Percentiles rank a stretch among this genome's conserved stretches.
These are phyloP conservation scores for Cryptus viduatorius DNA, from an alignment of 2,888 invertebrate species.

Conservation along the genomic window DNA sequence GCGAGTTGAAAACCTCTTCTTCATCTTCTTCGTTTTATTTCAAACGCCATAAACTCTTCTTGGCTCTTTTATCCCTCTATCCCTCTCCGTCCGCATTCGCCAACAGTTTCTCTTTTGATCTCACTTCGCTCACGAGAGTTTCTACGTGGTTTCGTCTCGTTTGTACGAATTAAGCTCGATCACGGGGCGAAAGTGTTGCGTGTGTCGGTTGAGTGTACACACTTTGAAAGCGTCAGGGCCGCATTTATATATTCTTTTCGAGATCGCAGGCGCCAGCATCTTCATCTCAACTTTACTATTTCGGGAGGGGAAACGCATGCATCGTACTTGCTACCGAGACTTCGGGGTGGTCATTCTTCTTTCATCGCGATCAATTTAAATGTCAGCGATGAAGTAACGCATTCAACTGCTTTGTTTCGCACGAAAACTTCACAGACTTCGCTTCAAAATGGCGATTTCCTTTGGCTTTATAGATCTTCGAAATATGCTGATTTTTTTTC, in stretches of 20 bases:
- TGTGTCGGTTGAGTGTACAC: constrained; percentile 66
- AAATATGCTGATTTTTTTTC: too few relatives aligned
- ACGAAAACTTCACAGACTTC: neutral
- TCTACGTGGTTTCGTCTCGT: constrained; percentile 70
- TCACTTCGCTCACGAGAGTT: constrained; percentile 38
- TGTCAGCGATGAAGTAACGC: neutral
- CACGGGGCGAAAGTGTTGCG: constrained; percentile 80
- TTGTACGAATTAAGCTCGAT: constrained; percentile 81
- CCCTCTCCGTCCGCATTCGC: constrained; percentile 48
- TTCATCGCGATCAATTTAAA: neutral
- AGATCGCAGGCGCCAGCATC: constrained; percentile 12
- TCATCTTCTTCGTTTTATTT: constrained; percentile 26
- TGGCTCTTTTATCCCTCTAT: constrained; percentile 26
- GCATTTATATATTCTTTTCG: constrained; percentile 40
- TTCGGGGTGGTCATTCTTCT: constrained; percentile 52
- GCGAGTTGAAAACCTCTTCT: constrained; percentile 60
- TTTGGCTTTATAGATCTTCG: neutral
- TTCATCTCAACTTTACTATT: neutral
- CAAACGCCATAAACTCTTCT: constrained; percentile 5
- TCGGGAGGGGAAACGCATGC: neutral
- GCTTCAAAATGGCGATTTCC: neutral
- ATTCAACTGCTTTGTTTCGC: neutral
- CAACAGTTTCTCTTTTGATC: constrained; percentile 43
- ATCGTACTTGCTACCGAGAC: neutral
- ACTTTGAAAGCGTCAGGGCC: constrained; percentile 42